Percentiles rank a stretch among this genome's conserved stretches.
These are phyloP conservation scores for Amphiprion ocellaris DNA, from an alignment of 2,113 vertebrate genomes.

Conservation along the genomic window DNA sequence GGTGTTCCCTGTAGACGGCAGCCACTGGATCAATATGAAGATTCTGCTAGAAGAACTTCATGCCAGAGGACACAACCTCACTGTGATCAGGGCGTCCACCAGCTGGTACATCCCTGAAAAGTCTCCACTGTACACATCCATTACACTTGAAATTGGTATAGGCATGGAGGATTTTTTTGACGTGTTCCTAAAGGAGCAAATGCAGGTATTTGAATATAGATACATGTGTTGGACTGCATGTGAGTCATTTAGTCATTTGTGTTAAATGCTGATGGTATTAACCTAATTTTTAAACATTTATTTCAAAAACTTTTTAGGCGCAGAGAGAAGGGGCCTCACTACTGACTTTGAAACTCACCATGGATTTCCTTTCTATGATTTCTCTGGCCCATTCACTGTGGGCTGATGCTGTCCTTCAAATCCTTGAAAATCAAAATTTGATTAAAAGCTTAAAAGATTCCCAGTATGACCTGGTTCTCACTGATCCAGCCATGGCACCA, in stretches of 20 bases:
- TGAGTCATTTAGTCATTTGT: background rate
- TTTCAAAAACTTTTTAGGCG: conserved; percentile 32
- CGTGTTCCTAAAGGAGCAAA: conserved; percentile 42
- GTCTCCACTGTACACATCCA: conserved; percentile 73
- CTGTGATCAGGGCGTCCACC: conserved; percentile 75
- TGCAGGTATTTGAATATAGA: conserved; percentile 36
- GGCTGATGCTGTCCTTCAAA: conserved; percentile 8
- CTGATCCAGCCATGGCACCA: conserved; percentile 71
- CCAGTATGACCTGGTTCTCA: conserved; percentile 80
- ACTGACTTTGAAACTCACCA: conserved; percentile 59
- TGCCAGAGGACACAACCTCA: conserved; percentile 82
- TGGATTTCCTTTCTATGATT: conserved; percentile 46
- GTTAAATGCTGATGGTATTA: too few species aligned
- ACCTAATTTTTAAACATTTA: background rate
- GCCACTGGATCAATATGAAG: conserved; percentile 85
- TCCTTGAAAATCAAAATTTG: conserved; percentile 58
- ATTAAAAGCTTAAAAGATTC: conserved; percentile 55
- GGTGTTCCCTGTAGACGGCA: conserved; percentile 80
- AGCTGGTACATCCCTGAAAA: conserved; percentile 76
- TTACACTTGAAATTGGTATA: background rate
- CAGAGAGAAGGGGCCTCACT: conserved; percentile 29
- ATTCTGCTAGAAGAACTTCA: conserved; percentile 79
- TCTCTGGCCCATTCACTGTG: background rate
- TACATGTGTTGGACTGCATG: background rate
- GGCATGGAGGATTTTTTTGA: conserved; percentile 61